phyloP scores from a whole-genome alignment of 2,797 vertebrate species.

The Helostoma temminkii region DNA sequence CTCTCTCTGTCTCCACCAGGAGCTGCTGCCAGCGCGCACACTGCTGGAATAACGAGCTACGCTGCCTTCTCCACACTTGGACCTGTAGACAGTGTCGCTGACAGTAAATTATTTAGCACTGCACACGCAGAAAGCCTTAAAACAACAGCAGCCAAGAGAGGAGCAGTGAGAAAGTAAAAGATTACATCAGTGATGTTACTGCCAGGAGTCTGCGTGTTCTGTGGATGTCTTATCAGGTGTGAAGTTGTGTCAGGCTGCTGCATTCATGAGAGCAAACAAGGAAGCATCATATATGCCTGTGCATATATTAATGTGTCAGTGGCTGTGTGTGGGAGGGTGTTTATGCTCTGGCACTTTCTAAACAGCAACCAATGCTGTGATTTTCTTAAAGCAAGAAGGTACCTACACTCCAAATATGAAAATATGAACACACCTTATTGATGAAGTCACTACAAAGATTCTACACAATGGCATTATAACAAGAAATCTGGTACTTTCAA shows the following conservation, averaged over 20 bases:
- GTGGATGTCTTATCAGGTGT: constrained; percentile 40
- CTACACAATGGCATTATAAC: neutral
- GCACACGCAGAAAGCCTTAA: constrained; percentile 55
- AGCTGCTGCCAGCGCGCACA: constrained; percentile 68
- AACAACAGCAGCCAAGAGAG: constrained; percentile 30
- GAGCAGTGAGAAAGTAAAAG: neutral
- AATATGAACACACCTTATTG: neutral
- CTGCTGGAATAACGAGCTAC: constrained; percentile 72
- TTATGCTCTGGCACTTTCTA: constrained; percentile 32
- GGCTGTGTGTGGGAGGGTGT: constrained; percentile 25
- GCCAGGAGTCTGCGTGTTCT: constrained; percentile 6
- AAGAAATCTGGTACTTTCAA: neutral
- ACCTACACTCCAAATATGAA: neutral
- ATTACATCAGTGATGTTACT: constrained; percentile 17
- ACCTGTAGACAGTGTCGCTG: constrained; percentile 69
- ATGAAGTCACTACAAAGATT: neutral
- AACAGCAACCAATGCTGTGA: constrained; percentile 27
- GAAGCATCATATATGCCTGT: constrained; percentile 12
- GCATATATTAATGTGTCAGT: constrained; percentile 19
- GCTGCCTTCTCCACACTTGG: constrained; percentile 62
- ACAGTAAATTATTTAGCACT: constrained; percentile 83
- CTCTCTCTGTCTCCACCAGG: constrained; percentile 48
- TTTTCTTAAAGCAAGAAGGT: neutral
- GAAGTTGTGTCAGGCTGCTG: constrained; percentile 40
- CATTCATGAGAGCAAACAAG: constrained; percentile 27